Evolutionary conservation across 2,888 invertebrate genomes (phyloP), one percentile per base, ranked within the genome.

Genomic region (Stramonita haemastoma): DNA sequence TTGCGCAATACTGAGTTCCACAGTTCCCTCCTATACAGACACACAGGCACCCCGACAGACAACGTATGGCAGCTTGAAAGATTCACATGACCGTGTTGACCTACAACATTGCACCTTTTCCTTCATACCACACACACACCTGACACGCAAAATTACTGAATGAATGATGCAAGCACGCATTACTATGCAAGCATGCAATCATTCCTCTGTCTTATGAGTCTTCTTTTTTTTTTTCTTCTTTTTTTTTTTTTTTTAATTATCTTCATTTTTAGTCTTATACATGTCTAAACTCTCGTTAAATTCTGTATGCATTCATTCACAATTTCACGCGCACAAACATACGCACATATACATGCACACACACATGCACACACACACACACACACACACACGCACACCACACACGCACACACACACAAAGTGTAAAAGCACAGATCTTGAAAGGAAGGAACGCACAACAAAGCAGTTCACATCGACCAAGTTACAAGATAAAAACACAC

Each of bases 21-120:
- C 60, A 22, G 60, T 2, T n/a, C 73, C 8, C 73, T n/a, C 73
- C 66, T 22, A 66, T 26, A 66, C 60, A 60, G 13, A 60, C 60
- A 60, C 13, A 66, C 66, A 66, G 1, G 19, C 66, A 66, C 66
- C 17, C 66, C 11, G 13, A 60, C 60, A 15, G 2, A 73, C 73
- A 73, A n/a, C 4, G 73, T 73, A 73, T 73, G 73, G 73, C 73
- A 73, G 73, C 73, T 73, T n/a, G n/a, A n/a, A 73, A 22, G 73
- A 73, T 73, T n/a, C 11, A 73, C 26, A 73, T 73, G 73, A 73
- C 26, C 8, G 46, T 46, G 46, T 5, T 46, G 4, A 46, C 46
- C 17, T 11, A 73, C 73, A n/a, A 73, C 73, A 73, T 73, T 73
- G 73, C 73, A 73, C 73, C 1, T 22, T n/a, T 11, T 73, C 73